Evolutionary conservation across 2,797 vertebrate genomes (phyloP).

Genomic region (Ctenopoma kingsleyae): DNA sequence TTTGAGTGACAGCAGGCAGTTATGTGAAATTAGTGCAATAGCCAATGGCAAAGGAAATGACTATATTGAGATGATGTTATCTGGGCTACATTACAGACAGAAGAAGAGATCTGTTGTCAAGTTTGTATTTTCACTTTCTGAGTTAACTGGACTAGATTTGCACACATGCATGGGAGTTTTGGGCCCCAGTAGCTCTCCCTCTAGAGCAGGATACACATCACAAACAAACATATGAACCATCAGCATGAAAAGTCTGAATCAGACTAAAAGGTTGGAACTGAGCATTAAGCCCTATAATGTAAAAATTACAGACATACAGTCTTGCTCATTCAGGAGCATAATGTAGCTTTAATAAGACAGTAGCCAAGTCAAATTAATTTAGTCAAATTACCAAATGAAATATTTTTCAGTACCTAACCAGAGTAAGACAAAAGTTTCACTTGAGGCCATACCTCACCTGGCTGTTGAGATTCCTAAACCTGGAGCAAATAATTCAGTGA

Average conservation of each 20-base stretch:
- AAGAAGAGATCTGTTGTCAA: constrained; percentile 38
- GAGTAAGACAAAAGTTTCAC: background rate
- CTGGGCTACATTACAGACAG: constrained; percentile 53
- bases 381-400: no score
- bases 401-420: background rate
- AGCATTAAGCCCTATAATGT: no score
- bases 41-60: constrained; percentile 65
- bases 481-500: constrained; percentile 46
- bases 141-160: constrained; percentile 30
- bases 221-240: no score
- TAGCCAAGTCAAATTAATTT: no score
- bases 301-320: no score
- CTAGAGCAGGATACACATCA: no score
- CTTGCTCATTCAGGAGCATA: no score
- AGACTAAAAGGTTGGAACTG: no score
- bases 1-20: constrained; percentile 71
- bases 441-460: background rate
- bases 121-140: constrained; percentile 44
- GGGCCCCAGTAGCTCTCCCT: no score
- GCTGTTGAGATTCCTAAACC: constrained; percentile 4
- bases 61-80: constrained; percentile 59
- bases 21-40: constrained; percentile 68
- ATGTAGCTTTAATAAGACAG: no score
- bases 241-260: no score
- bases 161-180: no score